Base-by-base conservation (phyloP, 23 tunicate genomes). In the Styela clava region DNA sequence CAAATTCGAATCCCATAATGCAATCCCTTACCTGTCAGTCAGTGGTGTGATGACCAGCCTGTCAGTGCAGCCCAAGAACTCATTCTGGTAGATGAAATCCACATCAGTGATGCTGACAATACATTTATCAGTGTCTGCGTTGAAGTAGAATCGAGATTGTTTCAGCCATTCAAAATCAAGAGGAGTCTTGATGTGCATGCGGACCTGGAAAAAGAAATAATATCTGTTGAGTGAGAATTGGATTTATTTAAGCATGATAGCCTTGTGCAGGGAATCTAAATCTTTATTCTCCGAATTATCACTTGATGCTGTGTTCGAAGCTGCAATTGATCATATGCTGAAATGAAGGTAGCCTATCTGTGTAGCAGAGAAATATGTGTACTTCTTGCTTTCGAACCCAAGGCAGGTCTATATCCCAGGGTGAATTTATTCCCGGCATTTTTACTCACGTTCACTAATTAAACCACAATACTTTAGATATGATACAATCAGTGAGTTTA, bases 41-140 rank as follows among this genome's bases (percentile, higher is more conserved):
- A 95, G 88, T 18, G 99, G 99, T 20, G 99, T 95, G 84, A 95
- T 95, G 84, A 95, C 99, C 2, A 95, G 92, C 16, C 99, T 81
- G 68, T 95, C 99, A 2, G 99, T 95, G 80, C 99, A 95, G 2
- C 99, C 99, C 0, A 95, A 86, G 68, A 95, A 95, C 79, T 95
- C 99, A 62, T 95, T 89, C 86, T 95, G 99, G 62, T 95, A 95
- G 0, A 81, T 83, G 64, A 95, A 95, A 61, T 90, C 85, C 27
- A 95, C 99, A 63, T 95, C 99, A 0, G 99, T 95, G 89, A 95
- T 95, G 79, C 88, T 86, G 74, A 95, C 99, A 23, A 81, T 34
- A 69, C 92, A 89, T 69, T 86, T 89, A 62, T 90, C 96, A 16
- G 95, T 84, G 86, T 95, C 99, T 52, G 74, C 30, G 80, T 95